Evolutionary conservation across 1,140 invertebrate genomes (phyloP).

Genomic region (Ridgeia piscesae): DNA sequence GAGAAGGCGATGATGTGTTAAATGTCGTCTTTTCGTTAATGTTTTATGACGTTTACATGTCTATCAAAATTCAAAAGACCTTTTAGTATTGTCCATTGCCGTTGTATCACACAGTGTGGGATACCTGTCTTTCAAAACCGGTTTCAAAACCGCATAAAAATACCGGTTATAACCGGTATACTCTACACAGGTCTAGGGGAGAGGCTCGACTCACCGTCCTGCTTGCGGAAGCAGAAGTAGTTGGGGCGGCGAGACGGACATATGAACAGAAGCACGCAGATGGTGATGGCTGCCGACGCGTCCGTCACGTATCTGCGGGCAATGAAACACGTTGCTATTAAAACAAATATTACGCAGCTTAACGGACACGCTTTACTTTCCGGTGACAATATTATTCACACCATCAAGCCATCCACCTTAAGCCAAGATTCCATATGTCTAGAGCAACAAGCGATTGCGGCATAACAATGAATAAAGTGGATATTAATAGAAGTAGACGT

Average conservation of each 20-base stretch:
- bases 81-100: too few species aligned
- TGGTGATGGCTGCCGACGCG: slow-evolving; percentile 45
- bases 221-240: slow-evolving; percentile 25
- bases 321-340: slow-evolving; percentile 10
- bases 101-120: too few species aligned
- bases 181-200: too few species aligned
- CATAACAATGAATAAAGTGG: too few species aligned
- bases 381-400: neutral
- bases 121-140: too few species aligned
- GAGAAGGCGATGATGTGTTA: too few species aligned
- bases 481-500: too few species aligned
- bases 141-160: neutral
- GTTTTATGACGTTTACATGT: too few species aligned
- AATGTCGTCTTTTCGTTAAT: too few species aligned
- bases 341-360: neutral
- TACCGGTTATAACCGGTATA: too few species aligned
- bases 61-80: too few species aligned
- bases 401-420: neutral
- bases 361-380: neutral
- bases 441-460: too few species aligned
- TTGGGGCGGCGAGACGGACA: slow-evolving; percentile 39
- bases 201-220: slow-evolving; percentile 15
- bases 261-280: slow-evolving; percentile 44
- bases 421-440: neutral
- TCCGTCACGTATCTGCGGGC: slow-evolving; percentile 54